Evolutionary conservation across 2,113 vertebrate genomes (phyloP).

Genomic region (Python bivittatus): DNA sequence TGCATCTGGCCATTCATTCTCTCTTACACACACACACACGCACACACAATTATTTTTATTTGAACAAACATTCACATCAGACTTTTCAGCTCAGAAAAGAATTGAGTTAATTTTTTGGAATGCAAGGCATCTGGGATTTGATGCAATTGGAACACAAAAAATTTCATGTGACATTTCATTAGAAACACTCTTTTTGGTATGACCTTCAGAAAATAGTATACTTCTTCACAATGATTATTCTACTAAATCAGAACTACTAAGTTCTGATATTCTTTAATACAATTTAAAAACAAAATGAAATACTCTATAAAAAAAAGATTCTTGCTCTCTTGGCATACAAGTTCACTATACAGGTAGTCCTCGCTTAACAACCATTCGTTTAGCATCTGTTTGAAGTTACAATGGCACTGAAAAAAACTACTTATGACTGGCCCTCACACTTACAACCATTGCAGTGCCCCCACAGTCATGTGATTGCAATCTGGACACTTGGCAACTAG

Average conservation of each 20-base stretch:
- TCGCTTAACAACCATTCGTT: no score
- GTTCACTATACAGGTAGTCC: no score
- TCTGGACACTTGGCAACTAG: no score
- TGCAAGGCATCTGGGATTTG: background rate
- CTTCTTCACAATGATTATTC: background rate
- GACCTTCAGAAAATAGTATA: background rate
- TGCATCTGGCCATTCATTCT: background rate
- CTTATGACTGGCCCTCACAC: no score
- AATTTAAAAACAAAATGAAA: background rate
- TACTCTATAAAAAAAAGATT: background rate
- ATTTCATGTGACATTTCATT: conserved; percentile 19
- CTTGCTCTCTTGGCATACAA: background rate
- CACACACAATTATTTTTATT: background rate
- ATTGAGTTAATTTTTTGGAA: background rate
- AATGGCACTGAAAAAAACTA: no score
- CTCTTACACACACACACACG: background rate
- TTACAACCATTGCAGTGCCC: no score
- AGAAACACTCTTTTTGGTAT: conserved; percentile 15
- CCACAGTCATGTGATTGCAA: no score
- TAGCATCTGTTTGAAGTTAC: no score
- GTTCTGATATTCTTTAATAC: background rate
- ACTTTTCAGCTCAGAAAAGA: background rate
- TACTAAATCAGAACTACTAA: background rate
- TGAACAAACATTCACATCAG: background rate
- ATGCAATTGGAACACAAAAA: background rate